A percentile compares a stretch with the other conserved stretches of the same genome.
Conservation (phyloP, 2,113 vertebrate species). For the Athene cunicularia region DNA sequence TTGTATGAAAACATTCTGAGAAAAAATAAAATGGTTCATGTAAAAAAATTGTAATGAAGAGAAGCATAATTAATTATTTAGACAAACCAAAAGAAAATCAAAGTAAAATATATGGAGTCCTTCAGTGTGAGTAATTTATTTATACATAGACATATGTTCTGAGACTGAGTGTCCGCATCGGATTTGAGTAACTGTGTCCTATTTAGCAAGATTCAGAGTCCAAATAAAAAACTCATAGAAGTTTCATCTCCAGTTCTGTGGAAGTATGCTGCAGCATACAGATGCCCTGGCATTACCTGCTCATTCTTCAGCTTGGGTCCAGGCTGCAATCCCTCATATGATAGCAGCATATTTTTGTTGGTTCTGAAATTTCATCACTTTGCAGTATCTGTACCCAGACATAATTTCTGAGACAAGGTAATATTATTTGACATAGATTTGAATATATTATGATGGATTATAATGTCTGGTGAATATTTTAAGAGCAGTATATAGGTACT, state of each 20-base stretch:
- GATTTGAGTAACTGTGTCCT: neutral
- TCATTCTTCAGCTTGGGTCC: neutral
- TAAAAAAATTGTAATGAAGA: neutral
- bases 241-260: neutral
- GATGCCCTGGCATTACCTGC: neutral
- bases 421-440: neutral
- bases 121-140: neutral
- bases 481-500: neutral
- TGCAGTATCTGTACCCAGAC: neutral
- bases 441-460: neutral
- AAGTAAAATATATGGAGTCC: neutral
- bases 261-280: neutral
- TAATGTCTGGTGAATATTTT: neutral
- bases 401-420: neutral
- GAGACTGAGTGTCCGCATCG: neutral
- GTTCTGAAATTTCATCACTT: neutral
- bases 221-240: neutral
- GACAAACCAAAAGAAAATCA: constrained; percentile 12
- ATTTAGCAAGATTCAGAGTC: neutral
- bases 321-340: neutral
- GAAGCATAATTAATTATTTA: constrained; percentile 44
- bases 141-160: neutral
- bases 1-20: constrained; percentile 12
- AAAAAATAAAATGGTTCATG: constrained; percentile 27
- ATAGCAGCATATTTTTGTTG: neutral